These are phyloP conservation scores for Mesorhabditis belari DNA, from an alignment of 2,888 invertebrate genomes.

Conservation along the genomic window DNA sequence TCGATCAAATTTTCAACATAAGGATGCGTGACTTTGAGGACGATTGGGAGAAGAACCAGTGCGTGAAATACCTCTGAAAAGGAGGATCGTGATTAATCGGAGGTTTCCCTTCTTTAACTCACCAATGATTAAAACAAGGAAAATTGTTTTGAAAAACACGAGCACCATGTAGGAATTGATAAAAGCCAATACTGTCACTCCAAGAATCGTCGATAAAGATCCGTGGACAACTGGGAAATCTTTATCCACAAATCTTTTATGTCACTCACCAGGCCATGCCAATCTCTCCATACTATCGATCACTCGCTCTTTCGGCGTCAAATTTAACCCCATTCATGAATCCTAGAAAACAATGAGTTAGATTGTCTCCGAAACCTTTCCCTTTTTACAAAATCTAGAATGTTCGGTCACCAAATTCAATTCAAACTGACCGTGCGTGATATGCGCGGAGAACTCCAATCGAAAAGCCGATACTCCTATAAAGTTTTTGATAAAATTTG, in stretches of 20 bases:
- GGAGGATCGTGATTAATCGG: conserved; percentile 64
- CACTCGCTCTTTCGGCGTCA: conserved; percentile 65
- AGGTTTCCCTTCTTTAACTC: background rate
- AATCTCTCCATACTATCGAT: conserved; percentile 50
- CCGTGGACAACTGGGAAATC: conserved; percentile 71
- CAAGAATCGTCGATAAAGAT: conserved; percentile 80
- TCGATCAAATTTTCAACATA: conserved; percentile 28
- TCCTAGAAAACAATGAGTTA: too few species aligned
- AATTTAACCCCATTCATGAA: conserved; percentile 69
- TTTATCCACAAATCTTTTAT: conserved; percentile 67
- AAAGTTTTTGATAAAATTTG: too few species aligned
- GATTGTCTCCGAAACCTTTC: too few species aligned
- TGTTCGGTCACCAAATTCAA: too few species aligned
- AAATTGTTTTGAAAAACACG: conserved; percentile 91
- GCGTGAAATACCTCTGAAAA: conserved; percentile 87
- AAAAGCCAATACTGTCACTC: conserved; percentile 75
- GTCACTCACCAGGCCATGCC: conserved; percentile 47
- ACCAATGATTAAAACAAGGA: conserved; percentile 65
- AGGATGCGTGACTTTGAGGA: conserved; percentile 45
- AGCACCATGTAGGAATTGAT: conserved; percentile 81
- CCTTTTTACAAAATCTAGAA: too few species aligned
- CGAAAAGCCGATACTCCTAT: conserved; percentile 38
- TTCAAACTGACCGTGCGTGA: too few species aligned
- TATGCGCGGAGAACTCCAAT: conserved; percentile 67
- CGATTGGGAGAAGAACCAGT: conserved; percentile 72